phyloP scores from a whole-genome alignment of 92 coral and sea anemone genomes.

The Heteractis magnifica region DNA sequence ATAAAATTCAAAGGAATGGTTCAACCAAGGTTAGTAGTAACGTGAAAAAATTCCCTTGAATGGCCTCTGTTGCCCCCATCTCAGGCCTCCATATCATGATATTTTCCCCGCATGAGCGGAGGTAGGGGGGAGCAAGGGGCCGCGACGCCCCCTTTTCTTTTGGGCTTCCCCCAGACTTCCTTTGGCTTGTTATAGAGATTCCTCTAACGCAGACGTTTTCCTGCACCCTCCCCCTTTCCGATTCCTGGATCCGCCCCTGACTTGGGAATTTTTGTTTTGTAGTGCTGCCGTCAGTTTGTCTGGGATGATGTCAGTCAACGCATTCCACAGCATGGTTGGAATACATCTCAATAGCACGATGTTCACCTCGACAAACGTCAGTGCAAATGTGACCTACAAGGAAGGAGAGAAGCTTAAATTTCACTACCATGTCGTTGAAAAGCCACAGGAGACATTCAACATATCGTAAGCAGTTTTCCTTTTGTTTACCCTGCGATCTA shows the following conservation, averaged over 20 bases:
- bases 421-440: constrained; percentile 54
- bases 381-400: constrained; percentile 60
- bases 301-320: constrained; percentile 51
- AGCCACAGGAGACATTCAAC: constrained; percentile 66
- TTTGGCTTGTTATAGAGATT: no score
- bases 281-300: constrained; percentile 56
- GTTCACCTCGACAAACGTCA: constrained; percentile 61
- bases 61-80: no score
- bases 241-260: no score
- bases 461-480: constrained; percentile 51
- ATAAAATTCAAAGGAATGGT: constrained; percentile 47
- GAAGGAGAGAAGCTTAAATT: constrained; percentile 36
- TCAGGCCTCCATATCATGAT: no score
- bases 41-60: background rate
- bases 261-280: background rate
- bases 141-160: no score
- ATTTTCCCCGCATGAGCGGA: no score
- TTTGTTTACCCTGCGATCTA: background rate
- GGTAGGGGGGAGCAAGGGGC: no score
- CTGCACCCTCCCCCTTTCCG: no score
- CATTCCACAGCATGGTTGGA: constrained; percentile 58
- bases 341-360: constrained; percentile 45
- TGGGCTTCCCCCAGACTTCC: no score
- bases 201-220: no score
- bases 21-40: constrained; percentile 50